Conservation (phyloP, 1,140 invertebrate species). For the Caenorhabditis remanei region DNA sequence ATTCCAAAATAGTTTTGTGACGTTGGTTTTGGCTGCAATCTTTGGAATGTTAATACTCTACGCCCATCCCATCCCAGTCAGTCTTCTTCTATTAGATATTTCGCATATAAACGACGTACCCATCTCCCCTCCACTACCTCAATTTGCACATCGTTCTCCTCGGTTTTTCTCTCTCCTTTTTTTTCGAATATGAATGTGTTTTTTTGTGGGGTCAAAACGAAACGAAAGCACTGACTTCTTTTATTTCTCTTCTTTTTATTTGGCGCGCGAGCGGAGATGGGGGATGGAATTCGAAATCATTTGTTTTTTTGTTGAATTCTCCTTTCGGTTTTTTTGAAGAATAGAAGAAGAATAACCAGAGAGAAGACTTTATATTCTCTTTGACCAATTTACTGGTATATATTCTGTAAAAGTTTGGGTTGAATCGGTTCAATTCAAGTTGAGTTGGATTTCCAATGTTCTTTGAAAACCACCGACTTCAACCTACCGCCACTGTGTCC, state of each 20-base stretch:
- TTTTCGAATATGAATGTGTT: constrained; percentile 49
- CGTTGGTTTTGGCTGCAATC: not conserved
- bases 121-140: constrained; percentile 8
- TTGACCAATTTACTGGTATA: not conserved
- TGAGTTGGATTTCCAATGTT: no score
- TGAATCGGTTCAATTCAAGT: no score
- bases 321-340: not conserved
- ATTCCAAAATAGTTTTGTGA: not conserved
- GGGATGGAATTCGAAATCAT: constrained; percentile 1
- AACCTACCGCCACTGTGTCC: no score
- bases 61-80: not conserved
- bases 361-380: not conserved
- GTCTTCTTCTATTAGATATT: no score
- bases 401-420: no score
- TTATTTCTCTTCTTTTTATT: constrained; percentile 24
- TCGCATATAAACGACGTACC: constrained; percentile 12
- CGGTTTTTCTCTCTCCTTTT: not conserved
- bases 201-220: not conserved
- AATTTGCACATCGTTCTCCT: constrained; percentile 51
- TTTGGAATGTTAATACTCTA: constrained; percentile 29
- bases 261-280: constrained; percentile 10
- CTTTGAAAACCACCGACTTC: no score
- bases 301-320: constrained; percentile 10
- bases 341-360: not conserved
- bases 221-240: not conserved